These are phyloP conservation scores for Nettapus auritus DNA, from an alignment of 2,113 vertebrate genomes.

Conservation along the genomic window DNA sequence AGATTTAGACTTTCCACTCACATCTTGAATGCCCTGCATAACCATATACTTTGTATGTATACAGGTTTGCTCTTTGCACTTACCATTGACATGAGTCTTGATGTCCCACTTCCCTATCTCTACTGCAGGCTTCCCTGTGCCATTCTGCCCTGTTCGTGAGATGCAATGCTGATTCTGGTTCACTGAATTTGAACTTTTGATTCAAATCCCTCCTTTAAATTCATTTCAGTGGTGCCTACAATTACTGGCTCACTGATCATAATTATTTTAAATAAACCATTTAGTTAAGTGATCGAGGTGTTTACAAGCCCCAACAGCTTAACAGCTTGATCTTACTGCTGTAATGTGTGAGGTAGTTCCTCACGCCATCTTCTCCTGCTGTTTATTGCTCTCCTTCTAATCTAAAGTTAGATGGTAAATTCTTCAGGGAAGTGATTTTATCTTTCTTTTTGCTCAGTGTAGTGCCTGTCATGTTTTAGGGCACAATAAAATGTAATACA, in stretches of 20 bases:
- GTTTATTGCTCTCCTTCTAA: constrained; percentile 55
- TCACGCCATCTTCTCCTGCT: constrained; percentile 51
- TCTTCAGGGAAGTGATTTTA: constrained; percentile 9
- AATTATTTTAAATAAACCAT: constrained; percentile 67
- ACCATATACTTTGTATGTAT: not conserved
- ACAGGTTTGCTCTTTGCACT: not conserved
- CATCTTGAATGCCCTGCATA: not conserved
- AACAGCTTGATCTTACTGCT: constrained; percentile 49
- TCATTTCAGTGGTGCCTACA: not conserved
- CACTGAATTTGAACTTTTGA: constrained; percentile 28
- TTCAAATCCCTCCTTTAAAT: not conserved
- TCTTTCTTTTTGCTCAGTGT: constrained; percentile 8
- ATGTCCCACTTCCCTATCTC: not conserved
- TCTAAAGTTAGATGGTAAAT: constrained; percentile 44
- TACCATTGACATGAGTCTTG: not conserved
- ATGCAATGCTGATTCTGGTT: not conserved
- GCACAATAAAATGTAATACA: not conserved
- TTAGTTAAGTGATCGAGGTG: constrained; percentile 34
- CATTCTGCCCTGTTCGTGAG: not conserved
- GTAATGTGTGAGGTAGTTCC: constrained; percentile 24
- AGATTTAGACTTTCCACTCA: constrained; percentile 5
- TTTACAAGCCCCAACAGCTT: constrained; percentile 62
- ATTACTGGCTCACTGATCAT: constrained; percentile 46
- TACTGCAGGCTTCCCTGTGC: not conserved
- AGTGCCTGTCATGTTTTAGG: not conserved